Evolutionary conservation across 1,140 invertebrate species (phyloP), one percentile per base, ranked within the genome.

Genomic region (Latrodectus geometricus): DNA sequence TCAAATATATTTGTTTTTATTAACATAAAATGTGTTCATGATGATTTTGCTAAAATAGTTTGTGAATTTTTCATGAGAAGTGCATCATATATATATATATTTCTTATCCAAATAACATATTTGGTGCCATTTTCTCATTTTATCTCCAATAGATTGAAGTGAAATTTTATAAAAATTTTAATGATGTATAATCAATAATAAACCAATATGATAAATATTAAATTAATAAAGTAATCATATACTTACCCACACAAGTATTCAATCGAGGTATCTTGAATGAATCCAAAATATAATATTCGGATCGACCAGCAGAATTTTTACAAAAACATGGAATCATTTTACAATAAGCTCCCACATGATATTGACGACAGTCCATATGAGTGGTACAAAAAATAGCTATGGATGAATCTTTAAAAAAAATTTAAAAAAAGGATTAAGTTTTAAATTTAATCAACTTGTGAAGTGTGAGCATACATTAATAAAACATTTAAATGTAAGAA

Each of bases 241-340:
- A 73, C 61, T 76, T 69, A 84, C 82, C 82, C 23, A 84, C 82
- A 76, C 82, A 84, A n/a, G 82, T 74, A 54, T 76, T 75, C 11
- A 84, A 9, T 76, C 65, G 56, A 12, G 66, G 72, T 7, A 84
- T 69, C 35, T 69, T 76, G n/a, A 76, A 21, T 17, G 82, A 23
- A 66, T 76, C 48, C 52, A 84, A 66, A n/a, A 76, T 76, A 23
- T 52, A 84, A 9, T 35, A 66, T 17, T 76, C 72, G 48, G n/a
- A 52, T 23, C 52, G 35, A 12, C 69, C 56, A 20, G 20, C 21
- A n/a, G 20, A n/a, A 52, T 56, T 48, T 76, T 52, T 75, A 49
- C 82, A 84, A 23, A 84, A 70, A 68, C 82, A 84, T 50, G 82
- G 73, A 48, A 84, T 84, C 35, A 69, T 73, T 69, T 84, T 84